Evolutionary conservation across 2,888 invertebrate genomes (phyloP), one percentile per base, ranked within the genome.

Genomic region (Aphodius sticticus): DNA sequence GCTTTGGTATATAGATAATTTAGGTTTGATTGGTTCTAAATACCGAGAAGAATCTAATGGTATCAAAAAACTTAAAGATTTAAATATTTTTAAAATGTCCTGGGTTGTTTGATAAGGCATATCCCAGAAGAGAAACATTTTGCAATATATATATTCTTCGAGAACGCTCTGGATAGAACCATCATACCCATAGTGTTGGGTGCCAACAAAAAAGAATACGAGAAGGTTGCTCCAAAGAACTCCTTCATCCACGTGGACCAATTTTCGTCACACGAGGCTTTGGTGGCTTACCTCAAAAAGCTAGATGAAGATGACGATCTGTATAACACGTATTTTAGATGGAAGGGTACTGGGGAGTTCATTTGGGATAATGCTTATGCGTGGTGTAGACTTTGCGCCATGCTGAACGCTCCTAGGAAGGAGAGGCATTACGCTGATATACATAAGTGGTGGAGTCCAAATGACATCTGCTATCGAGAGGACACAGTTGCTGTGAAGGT

Each of bases 221-320:
- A 94, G 81, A 93, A 95, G 72, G 93, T 94, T 83, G 96, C 98
- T 2, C 99, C 99, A 0, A 94, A 95, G 87, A 94, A 96, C 85
- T 97, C 97, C 4, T 99, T 96, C 90, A 95, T 99, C 81, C 98
- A 99, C 90, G 97, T 99, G 26, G 98, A 99, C 87, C 98, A 99
- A 89, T 99, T 98, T 88, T 93, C 94, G 38, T 94, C 95, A 26
- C 95, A 98, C 0, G 94, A 94, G 85, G 95, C 96, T 84, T 91
- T 99, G 82, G 98, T 98, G 69, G 93, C 93, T 53, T 98, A 98
- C 89, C 91, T 99, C 79, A 93, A 94, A 82, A 92, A 94, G 77
- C 91, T 99, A 79, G 97, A 98, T 88, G 92, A 93, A 83, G 95
- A 99, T 88, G 97, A 98, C 87, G 93, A 93, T 71, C 91, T 97